Base-by-base conservation (phyloP, 64 coral and sea anemone genomes). In the Cladopsammia gracilis region DNA sequence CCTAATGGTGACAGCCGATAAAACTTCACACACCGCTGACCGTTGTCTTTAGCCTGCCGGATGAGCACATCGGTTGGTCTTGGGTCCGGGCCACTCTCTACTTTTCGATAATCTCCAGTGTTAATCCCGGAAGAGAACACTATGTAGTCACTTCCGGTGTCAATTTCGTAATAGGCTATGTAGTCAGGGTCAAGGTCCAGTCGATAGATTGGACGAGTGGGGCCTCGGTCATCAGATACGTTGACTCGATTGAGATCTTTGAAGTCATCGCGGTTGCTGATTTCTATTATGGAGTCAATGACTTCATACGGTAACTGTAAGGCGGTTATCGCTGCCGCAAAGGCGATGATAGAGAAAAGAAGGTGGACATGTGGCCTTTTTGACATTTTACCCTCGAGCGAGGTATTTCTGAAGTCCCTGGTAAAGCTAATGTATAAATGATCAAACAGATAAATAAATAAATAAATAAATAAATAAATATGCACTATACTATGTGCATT, bases 111-210 rank as follows among this genome's bases (percentile, higher is more conserved):
- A 52, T 94, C 92, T 13, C 62, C 59, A 58, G 92, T 94, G 3
- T 78, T 58, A 71, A 62, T 75, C 57, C 92, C 92, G 22, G 92
- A 58, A 4, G 92, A 94, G 51, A 94, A 72, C 19, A 94, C 46
- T 7, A 89, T 48, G 19, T 88, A 94, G 45, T 89, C 86, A 26
- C 26, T 70, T 48, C 71, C 64, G 18, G 51, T 68, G 64, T 89
- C 56, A 43, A 94, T 83, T 25, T 94, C 92, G 49, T 94, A 89
- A 73, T 94, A 94, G 12, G 86, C 92, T 12, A 94, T 20, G 76
- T 94, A 94, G 15, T 77, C 86, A 0, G 86, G 86, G 64, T 94
- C 76, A 70, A 94, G 92, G 86, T 94, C 92, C 65, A 88, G 87
- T 75, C 92, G 86, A 58, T 94, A 94, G 47, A 94, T 75, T 4